Percentiles rank a stretch among this genome's conserved stretches.
These are phyloP conservation scores for Prionchulus punctatus DNA, from an alignment of 2,888 invertebrate species.

Conservation along the genomic window DNA sequence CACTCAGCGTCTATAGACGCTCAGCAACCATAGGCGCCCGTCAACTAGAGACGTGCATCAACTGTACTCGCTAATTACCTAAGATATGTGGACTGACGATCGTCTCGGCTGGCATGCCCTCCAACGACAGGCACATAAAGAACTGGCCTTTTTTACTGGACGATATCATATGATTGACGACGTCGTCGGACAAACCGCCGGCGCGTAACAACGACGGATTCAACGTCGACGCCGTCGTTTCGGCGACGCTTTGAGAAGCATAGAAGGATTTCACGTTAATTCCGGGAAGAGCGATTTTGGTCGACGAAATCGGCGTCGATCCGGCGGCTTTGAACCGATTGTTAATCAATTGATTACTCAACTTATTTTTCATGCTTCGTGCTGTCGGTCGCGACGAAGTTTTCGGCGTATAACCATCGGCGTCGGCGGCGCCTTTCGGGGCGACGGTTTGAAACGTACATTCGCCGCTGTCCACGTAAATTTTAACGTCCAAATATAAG, in stretches of 20 bases:
- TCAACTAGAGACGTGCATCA: no score
- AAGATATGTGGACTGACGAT: slow-evolving; percentile 90
- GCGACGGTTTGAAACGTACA: slow-evolving; percentile 88
- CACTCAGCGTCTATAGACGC: no score
- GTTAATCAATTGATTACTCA: not conserved
- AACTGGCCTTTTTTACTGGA: slow-evolving; percentile 56
- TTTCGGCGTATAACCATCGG: not conserved
- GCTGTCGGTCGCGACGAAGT: not conserved
- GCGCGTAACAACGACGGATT: not conserved
- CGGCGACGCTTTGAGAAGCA: slow-evolving; percentile 16
- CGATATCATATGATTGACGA: slow-evolving; percentile 8
- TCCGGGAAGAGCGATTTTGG: slow-evolving; percentile 76
- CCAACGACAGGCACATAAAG: slow-evolving; percentile 88
- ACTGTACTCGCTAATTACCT: no score
- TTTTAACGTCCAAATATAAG: slow-evolving; percentile 85
- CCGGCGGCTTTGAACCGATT: not conserved
- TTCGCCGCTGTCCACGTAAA: slow-evolving; percentile 86
- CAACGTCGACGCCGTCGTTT: not conserved
- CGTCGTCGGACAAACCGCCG: slow-evolving; percentile 4
- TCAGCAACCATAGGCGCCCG: no score
- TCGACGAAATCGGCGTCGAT: slow-evolving; percentile 39
- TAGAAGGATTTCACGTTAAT: slow-evolving; percentile 59
- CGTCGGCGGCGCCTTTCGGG: slow-evolving; percentile 8
- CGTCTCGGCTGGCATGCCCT: slow-evolving; percentile 92
- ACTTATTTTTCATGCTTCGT: not conserved